Conservation (phyloP, 2,888 invertebrate genomes). For the Chromoteleia sp. region DNA sequence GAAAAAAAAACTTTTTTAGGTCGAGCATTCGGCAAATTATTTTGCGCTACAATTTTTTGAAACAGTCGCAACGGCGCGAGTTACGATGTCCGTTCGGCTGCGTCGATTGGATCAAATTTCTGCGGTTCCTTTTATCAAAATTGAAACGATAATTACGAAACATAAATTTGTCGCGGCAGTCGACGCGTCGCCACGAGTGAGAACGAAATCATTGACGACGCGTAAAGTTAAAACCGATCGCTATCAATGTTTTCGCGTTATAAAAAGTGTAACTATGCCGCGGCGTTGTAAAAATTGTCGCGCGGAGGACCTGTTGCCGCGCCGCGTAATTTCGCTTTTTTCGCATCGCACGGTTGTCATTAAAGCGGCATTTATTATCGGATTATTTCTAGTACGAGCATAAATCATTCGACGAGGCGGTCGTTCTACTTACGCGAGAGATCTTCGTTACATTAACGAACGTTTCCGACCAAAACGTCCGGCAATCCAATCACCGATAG, state of each 20-base stretch:
- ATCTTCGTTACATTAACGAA: background rate
- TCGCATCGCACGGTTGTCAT: slow-evolving; percentile 27
- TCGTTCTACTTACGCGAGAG: background rate
- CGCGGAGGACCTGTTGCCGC: slow-evolving; percentile 45
- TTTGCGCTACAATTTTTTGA: slow-evolving; percentile 14
- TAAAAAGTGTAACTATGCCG: slow-evolving; percentile 16
- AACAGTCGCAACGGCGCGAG: too few species aligned
- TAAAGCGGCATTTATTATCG: slow-evolving; percentile 42
- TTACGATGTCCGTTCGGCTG: too few species aligned
- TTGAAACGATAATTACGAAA: background rate
- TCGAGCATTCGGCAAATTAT: slow-evolving; percentile 23
- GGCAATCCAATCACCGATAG: background rate
- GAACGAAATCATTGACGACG: background rate
- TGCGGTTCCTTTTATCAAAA: background rate
- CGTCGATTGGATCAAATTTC: too few species aligned
- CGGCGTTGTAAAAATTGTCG: slow-evolving; percentile 26
- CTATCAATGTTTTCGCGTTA: slow-evolving; percentile 14
- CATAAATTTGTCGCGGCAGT: too few species aligned
- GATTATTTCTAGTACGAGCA: slow-evolving; percentile 26
- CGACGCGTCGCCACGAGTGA: too few species aligned
- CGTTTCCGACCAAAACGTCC: background rate
- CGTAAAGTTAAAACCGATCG: slow-evolving; percentile 21
- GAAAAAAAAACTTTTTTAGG: slow-evolving; percentile 12
- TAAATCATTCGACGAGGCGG: slow-evolving; percentile 33
- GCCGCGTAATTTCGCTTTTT: slow-evolving; percentile 30